Percentiles rank a stretch among this genome's conserved stretches.
These are phyloP conservation scores for Colletes gigas DNA, from an alignment of 1,140 invertebrate species.

Conservation along the genomic window DNA sequence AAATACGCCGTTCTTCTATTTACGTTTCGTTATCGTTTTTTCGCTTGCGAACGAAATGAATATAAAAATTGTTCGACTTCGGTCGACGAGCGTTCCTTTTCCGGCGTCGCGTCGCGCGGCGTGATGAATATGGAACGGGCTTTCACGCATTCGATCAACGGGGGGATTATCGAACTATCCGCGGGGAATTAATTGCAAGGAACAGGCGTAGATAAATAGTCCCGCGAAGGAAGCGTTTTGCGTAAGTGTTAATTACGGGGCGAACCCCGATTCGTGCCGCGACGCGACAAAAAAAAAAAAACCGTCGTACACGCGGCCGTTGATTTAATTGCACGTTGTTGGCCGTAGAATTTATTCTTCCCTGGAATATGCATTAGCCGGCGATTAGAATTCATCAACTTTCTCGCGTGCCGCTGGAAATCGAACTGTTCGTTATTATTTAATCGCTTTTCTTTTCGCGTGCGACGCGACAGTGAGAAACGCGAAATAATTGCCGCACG, in stretches of 20 bases:
- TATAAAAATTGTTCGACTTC: background rate
- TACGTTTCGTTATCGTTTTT: background rate
- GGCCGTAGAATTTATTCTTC: slow-evolving; percentile 45
- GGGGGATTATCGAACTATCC: slow-evolving; percentile 39
- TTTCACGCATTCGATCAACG: slow-evolving; percentile 10
- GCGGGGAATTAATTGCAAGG: slow-evolving; percentile 30
- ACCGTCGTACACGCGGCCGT: slow-evolving; percentile 34
- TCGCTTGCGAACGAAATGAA: too few relatives aligned
- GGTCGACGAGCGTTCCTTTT: too few relatives aligned
- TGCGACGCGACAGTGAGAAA: slow-evolving; percentile 42
- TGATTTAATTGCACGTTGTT: slow-evolving; percentile 64
- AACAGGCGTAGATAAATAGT: slow-evolving; percentile 24
- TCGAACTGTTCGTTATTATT: slow-evolving; percentile 18
- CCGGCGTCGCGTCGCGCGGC: too few relatives aligned
- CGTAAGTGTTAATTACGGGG: slow-evolving; percentile 57
- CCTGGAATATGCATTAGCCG: slow-evolving; percentile 51
- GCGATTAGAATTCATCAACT: slow-evolving; percentile 57
- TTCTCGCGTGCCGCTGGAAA: slow-evolving; percentile 37
- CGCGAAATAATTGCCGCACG: slow-evolving; percentile 34
- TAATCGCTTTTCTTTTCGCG: background rate
- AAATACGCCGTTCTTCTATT: too few relatives aligned
- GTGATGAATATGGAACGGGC: slow-evolving; percentile 21
- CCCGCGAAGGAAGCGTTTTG: slow-evolving; percentile 16
- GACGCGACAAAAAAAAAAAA: slow-evolving; percentile 19
- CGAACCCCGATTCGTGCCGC: slow-evolving; percentile 8